Evolutionary conservation across 2,888 invertebrate species (phyloP).

Genomic region (Eupeodes latifasciatus): DNA sequence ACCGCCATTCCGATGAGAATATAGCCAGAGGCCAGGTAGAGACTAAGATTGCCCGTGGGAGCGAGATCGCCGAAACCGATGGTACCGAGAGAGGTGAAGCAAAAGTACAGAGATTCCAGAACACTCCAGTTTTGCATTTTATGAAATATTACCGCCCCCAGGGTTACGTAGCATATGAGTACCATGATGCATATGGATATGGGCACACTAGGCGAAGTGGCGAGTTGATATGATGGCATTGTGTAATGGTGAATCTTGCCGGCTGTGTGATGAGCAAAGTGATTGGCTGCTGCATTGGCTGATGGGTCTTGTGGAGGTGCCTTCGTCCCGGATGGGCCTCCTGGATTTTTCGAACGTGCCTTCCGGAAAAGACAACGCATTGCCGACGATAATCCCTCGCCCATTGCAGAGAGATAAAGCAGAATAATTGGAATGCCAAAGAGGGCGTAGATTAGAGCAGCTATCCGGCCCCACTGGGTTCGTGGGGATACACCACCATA

Average conservation of each 20-base stretch:
- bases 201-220: conserved; percentile 88
- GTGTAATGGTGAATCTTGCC: conserved; percentile 77
- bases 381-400: conserved; percentile 92
- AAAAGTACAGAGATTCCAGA: conserved; percentile 93
- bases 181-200: conserved; percentile 93
- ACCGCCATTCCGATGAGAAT: conserved; percentile 93
- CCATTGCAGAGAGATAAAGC: conserved; percentile 94
- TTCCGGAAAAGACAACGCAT: conserved; percentile 89
- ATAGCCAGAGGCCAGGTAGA: conserved; percentile 92
- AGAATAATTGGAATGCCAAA: conserved; percentile 95
- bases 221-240: conserved; percentile 76
- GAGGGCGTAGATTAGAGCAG: conserved; percentile 93
- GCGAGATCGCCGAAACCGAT: conserved; percentile 93
- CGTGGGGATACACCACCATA: conserved; percentile 93
- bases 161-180: conserved; percentile 93
- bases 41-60: conserved; percentile 88
- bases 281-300: conserved; percentile 73
- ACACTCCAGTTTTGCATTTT: conserved; percentile 96
- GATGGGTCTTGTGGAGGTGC: conserved; percentile 82
- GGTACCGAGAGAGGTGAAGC: conserved; percentile 91
- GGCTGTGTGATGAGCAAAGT: conserved; percentile 73
- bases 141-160: conserved; percentile 95
- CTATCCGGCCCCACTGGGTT: conserved; percentile 90
- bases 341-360: conserved; percentile 80
- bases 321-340: conserved; percentile 77